Base-by-base conservation (phyloP, 2,113 vertebrate genomes). In the Corythaeola cristata region DNA sequence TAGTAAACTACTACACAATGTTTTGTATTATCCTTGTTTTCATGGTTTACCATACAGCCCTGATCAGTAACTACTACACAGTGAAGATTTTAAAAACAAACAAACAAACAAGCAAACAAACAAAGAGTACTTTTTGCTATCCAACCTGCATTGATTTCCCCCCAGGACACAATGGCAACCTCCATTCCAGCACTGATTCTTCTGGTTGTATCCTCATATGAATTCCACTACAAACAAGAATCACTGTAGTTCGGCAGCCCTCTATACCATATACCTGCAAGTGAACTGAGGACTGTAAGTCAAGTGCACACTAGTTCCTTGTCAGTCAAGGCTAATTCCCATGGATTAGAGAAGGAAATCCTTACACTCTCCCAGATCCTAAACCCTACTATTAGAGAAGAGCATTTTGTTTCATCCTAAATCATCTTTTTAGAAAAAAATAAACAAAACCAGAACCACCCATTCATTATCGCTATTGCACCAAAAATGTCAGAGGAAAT, bases 281-380 rank as follows among this genome's bases (percentile, higher is more conserved):
- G 28, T 39, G 30, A 82, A 69, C 75, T 17, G 62, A 88, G 56
- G 66, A n/a, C 35, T 90, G 37, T 15, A 19, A 84, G 11, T 35
- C 81, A 73, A 49, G 72, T 91, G 81, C 53, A 55, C 6, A 17
- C 45, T 82, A 30, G 15, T 37, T 88, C 67, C 50, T 62, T 88
- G 77, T 88, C 90, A 89, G 39, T 82, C 95, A 94, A 68, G 92
- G 81, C 66, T 96, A 97, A 97, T 96, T 91, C 95, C 93, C 27
- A 35, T 23, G 76, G 94, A 97, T 97, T 97, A 97, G 50, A 80
- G 69, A 78, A 92, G 56, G 53, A 96, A 96, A 95, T 93, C 94
- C 66, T 12, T 68, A 59, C 9, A 33, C 50, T 89, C 50, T 17
- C 32, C 85, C 41, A 68, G 91, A 52, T 93, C 95, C 89, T 96